These are phyloP conservation scores for Entomobrya proxima DNA, from an alignment of 2,888 invertebrate species.

Conservation along the genomic window DNA sequence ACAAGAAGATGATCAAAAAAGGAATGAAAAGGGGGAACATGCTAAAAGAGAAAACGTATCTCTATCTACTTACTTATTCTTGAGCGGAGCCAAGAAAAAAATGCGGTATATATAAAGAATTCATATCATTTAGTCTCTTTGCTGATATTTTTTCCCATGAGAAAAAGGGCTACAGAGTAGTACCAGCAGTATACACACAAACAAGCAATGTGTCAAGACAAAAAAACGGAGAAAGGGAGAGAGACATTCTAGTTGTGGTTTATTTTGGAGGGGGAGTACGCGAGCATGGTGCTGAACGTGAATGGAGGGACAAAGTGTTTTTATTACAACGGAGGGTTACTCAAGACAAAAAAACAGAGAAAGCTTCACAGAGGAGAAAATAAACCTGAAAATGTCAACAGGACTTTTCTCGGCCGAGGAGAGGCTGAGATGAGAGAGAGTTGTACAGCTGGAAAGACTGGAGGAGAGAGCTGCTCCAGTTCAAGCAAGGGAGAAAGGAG, in stretches of 20 bases:
- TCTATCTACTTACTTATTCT: conserved; percentile 36
- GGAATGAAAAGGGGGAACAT: background rate
- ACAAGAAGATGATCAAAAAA: background rate
- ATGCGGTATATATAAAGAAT: conserved; percentile 55
- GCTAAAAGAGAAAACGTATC: no score
- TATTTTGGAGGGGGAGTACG: background rate
- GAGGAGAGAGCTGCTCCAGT: conserved; percentile 31
- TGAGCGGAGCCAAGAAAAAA: conserved; percentile 37
- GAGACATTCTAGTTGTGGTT: conserved; percentile 34
- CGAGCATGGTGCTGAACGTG: background rate
- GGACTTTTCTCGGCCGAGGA: conserved; percentile 43
- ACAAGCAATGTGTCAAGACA: conserved; percentile 44
- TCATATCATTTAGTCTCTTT: conserved; percentile 64
- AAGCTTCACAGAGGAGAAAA: no score
- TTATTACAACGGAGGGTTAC: conserved; percentile 42
- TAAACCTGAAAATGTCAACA: conserved; percentile 57
- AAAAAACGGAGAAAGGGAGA: background rate
- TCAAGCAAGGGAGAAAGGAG: background rate
- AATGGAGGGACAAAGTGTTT: conserved; percentile 10
- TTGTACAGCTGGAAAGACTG: conserved; percentile 4
- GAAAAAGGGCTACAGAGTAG: background rate
- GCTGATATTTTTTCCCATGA: conserved; percentile 57
- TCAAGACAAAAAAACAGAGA: background rate
- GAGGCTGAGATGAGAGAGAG: background rate
- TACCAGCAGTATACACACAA: background rate